These are phyloP conservation scores for Brachionus sp. DNA, from an alignment of 1,140 invertebrate genomes.

Conservation along the genomic window DNA sequence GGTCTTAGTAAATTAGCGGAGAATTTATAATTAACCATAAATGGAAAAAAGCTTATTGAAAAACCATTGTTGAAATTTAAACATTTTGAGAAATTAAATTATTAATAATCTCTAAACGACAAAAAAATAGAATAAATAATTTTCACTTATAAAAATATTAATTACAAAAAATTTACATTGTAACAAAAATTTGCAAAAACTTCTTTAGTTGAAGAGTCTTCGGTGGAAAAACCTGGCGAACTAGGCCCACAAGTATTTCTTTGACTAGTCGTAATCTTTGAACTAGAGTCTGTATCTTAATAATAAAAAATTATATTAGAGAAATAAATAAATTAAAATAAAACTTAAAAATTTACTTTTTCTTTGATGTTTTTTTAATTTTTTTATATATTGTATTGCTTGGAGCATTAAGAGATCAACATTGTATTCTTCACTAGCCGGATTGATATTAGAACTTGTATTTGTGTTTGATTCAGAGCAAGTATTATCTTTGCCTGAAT, in stretches of 20 bases:
- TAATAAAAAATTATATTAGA: background rate
- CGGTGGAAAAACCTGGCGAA: background rate
- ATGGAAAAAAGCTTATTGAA: no score
- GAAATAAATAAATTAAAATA: background rate
- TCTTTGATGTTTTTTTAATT: conserved; percentile 17
- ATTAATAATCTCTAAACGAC: no score
- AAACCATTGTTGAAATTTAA: no score
- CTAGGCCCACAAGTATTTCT: background rate
- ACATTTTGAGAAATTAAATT: no score
- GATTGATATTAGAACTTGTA: background rate
- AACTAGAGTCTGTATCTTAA: background rate
- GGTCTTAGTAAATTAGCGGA: no score
- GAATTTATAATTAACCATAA: no score
- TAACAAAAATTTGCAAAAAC: background rate
- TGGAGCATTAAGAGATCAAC: background rate
- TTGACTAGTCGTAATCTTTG: background rate
- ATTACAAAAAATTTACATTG: background rate
- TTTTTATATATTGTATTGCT: conserved; percentile 33
- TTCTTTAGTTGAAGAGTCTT: conserved; percentile 14
- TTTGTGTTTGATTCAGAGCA: background rate
- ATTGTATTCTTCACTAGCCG: background rate
- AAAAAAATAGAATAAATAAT: no score
- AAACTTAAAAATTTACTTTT: background rate
- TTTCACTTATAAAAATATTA: no score
- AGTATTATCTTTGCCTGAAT: background rate